Evolutionary conservation across 1,140 invertebrate genomes (phyloP).

Genomic region (Drosophila hydei): DNA sequence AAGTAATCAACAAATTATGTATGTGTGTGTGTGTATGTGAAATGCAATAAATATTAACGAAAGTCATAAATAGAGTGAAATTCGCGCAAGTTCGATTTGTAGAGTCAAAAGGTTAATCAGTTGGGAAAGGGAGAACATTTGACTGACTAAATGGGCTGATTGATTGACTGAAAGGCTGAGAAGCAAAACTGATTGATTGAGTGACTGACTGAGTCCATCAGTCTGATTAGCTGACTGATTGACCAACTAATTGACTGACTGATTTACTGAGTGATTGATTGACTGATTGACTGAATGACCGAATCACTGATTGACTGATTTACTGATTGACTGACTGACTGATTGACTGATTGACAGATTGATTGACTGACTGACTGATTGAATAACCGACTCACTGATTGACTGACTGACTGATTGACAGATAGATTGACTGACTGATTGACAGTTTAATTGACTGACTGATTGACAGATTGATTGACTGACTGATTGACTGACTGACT

Average conservation of each 20-base stretch:
- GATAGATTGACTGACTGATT: too few species aligned
- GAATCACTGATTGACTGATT: too few species aligned
- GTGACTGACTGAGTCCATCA: not conserved
- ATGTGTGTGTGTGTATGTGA: slow-evolving; percentile 15
- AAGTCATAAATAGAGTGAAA: slow-evolving; percentile 27
- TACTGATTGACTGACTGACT: too few species aligned
- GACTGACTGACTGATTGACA: too few species aligned
- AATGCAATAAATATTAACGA: slow-evolving; percentile 14
- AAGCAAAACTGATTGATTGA: not conserved
- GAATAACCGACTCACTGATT: not conserved
- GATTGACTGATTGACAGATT: too few species aligned
- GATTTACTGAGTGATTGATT: too few species aligned
- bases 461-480: not conserved
- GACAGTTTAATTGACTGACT: not conserved
- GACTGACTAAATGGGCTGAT: not conserved
- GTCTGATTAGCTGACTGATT: not conserved
- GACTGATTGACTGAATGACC: too few species aligned
- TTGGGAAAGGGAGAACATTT: not conserved
- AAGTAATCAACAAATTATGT: slow-evolving; percentile 34
- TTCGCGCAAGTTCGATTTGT: not conserved
- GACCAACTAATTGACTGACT: not conserved
- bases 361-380: not conserved
- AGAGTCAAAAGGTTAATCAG: not conserved
- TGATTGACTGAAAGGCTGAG: not conserved
- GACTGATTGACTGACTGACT: not conserved